Conservation (phyloP, 2,797 vertebrate genomes). For the Pseudotriccus pelzelni region DNA sequence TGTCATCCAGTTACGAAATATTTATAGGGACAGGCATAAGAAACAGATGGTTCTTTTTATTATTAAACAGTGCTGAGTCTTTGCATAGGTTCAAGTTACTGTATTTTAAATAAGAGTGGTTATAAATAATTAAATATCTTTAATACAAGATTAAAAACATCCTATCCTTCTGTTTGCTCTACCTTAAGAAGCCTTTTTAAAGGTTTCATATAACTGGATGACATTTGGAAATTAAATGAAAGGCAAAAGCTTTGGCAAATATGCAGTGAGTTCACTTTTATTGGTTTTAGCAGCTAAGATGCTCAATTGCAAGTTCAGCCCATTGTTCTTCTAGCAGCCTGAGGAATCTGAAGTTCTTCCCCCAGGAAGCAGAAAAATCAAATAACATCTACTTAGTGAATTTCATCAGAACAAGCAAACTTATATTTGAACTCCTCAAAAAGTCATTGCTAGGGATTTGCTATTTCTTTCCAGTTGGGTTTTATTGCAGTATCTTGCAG, state of each 20-base stretch:
- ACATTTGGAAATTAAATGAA: constrained; percentile 75
- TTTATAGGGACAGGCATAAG: neutral
- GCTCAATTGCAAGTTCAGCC: constrained; percentile 42
- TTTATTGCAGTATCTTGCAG: neutral
- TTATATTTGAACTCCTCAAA: constrained; percentile 69
- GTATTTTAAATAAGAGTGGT: constrained; percentile 24
- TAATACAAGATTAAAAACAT: constrained; percentile 38
- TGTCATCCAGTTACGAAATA: constrained; percentile 4
- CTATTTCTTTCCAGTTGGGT: constrained; percentile 40
- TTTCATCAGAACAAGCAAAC: constrained; percentile 68
- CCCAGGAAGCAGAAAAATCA: constrained; percentile 66
- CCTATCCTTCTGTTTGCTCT: constrained; percentile 47
- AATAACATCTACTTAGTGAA: constrained; percentile 64
- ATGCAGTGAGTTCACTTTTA: constrained; percentile 40
- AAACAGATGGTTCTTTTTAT: constrained; percentile 42
- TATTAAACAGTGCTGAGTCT: constrained; percentile 30
- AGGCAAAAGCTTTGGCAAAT: constrained; percentile 62
- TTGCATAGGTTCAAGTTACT: constrained; percentile 33
- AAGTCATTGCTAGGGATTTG: constrained; percentile 61
- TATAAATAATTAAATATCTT: constrained; percentile 53
- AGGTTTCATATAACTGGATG: constrained; percentile 60
- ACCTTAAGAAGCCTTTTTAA: constrained; percentile 45
- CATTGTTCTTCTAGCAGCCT: constrained; percentile 37
- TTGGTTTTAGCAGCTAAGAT: constrained; percentile 43
- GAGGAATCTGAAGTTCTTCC: constrained; percentile 56